Evolutionary conservation across 2,113 vertebrate species (phyloP).

Genomic region (Anhinga anhinga): DNA sequence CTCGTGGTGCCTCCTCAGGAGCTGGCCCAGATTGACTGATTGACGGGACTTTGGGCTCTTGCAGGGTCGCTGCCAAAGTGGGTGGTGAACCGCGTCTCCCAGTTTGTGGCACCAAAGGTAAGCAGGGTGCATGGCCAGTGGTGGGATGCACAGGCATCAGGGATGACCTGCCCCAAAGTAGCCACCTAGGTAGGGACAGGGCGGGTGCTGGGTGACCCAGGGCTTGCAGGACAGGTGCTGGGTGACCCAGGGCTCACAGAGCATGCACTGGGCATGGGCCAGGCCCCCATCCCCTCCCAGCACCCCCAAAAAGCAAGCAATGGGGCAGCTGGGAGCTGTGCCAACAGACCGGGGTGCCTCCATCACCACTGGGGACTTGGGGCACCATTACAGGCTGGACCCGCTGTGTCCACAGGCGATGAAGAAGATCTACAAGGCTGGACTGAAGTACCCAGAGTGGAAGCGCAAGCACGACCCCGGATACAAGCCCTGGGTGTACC

Average conservation of each 20-base stretch:
- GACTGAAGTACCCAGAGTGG: conserved; percentile 87
- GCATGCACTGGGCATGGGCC: not conserved
- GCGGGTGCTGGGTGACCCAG: not conserved
- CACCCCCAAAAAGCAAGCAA: not conserved
- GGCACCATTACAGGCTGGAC: not conserved
- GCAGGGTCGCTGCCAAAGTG: conserved; percentile 86
- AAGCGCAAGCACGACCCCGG: conserved; percentile 77
- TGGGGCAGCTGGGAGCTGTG: not conserved
- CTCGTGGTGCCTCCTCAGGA: not conserved
- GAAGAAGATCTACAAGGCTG: conserved; percentile 87
- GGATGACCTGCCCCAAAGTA: not conserved
- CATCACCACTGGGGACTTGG: not conserved
- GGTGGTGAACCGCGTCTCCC: conserved; percentile 87
- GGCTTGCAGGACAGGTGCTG: not conserved
- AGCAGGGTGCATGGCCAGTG: accelerated
- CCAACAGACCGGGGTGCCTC: not conserved
- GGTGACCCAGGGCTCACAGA: accelerated
- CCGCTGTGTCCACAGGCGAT: conserved; percentile 67
- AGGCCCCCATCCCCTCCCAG: not conserved
- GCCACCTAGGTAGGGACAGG: not conserved
- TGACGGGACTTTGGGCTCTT: not conserved
- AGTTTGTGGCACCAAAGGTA: conserved; percentile 86
- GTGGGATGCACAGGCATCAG: not conserved
- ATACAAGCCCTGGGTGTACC: conserved; percentile 85
- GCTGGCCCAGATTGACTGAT: not conserved